Evolutionary conservation across 2,797 vertebrate species (phyloP), one percentile per base, ranked within the genome.

Genomic region (Silurus lanzhouensis): DNA sequence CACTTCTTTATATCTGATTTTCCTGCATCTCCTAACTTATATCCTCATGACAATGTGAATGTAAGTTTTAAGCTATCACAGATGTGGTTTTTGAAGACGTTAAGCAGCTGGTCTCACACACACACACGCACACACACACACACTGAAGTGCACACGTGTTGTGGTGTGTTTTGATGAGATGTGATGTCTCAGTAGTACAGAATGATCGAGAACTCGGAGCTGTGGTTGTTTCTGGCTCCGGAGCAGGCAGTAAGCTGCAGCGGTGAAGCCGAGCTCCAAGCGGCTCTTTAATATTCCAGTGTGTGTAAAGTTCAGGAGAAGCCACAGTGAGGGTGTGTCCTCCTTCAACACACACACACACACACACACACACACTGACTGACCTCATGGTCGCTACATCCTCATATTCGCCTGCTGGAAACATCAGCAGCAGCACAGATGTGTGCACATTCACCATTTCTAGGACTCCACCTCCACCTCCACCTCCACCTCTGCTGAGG

Each of bases 271-370:
- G 14, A 52, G 63, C 63, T 67, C 61, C 46, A 91, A 92, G 91
- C 90, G 91, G 74, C 93, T 95, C 95, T 96, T 96, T 96, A 96
- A 96, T 95, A 96, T 95, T 94, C 95, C 61, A n/a, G 20, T 81
- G 78, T 81, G 63, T 92, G 89, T 92, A 91, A 93, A 93, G 92
- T 68, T 81, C 79, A 81, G 79, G 79, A 81, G 91, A 95, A 95
- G 92, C 95, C 95, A 89, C 95, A 95, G 92, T 93, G 94, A 95
- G 95, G 94, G 95, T 94, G 94, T 94, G 93, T 92, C 93, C 91
- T 55, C 63, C 19, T 38, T 3, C 31, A 55, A 78, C 55, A 77
- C 74, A 77, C 75, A 76, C 27, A 66, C 63, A 66, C 68, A 75
- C 48, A 57, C 22, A 55, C 46, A 52, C 46, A 75, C 48, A 75